Evolutionary conservation across 2,113 vertebrate genomes (phyloP).

Genomic region (Cynocephalus volans): DNA sequence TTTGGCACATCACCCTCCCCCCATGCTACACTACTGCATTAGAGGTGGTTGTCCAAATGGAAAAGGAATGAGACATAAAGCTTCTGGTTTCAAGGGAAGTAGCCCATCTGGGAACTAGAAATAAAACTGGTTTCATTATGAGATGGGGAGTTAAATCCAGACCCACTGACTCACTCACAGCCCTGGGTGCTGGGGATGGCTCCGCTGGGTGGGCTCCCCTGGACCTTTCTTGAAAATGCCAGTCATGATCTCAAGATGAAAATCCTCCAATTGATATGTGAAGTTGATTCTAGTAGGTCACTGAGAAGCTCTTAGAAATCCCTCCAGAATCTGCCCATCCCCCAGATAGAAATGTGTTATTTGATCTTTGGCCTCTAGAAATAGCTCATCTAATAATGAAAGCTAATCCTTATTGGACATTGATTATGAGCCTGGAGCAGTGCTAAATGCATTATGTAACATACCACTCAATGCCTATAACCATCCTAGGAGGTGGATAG

Average conservation of each 20-base stretch:
- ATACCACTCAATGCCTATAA: neutral
- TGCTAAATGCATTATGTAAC: too few species aligned
- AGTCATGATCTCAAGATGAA: neutral
- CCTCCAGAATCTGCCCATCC: neutral
- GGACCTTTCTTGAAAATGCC: neutral
- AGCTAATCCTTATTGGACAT: neutral
- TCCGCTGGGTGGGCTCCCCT: neutral
- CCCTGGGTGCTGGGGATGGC: accelerated
- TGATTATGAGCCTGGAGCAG: neutral
- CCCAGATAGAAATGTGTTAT: neutral
- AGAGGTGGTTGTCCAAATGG: neutral
- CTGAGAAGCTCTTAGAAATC: neutral
- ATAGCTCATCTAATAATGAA: neutral
- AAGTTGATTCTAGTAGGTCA: neutral
- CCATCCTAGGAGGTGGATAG: neutral
- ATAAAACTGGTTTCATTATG: neutral
- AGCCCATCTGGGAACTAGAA: neutral
- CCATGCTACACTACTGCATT: neutral
- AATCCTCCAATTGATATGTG: accelerated
- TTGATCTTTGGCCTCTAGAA: neutral
- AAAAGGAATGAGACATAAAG: neutral
- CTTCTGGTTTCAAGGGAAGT: neutral
- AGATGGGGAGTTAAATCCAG: neutral
- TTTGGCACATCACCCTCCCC: neutral
- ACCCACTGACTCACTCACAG: too few species aligned